Conservation (phyloP, 1,140 invertebrate species). For the Phymorhynchus buccinoides region DNA sequence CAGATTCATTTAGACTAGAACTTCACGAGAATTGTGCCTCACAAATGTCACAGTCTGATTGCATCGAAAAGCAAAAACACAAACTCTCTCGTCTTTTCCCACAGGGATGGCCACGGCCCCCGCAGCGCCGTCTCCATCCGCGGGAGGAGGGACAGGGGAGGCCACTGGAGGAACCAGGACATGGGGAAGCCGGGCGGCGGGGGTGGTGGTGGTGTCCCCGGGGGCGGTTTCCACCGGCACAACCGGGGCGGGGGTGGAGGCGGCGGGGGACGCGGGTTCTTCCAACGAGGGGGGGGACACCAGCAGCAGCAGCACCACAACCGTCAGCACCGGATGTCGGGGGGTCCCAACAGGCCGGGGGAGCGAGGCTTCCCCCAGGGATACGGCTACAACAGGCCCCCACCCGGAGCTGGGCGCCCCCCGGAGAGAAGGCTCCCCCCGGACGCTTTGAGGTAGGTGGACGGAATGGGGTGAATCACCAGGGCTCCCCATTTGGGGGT, state of each 20-base stretch:
- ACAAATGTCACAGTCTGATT: too few relatives aligned
- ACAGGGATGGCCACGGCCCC: conserved; percentile 47
- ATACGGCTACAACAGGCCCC: conserved; percentile 37
- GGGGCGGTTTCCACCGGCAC: conserved; percentile 30
- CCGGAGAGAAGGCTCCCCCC: conserved; percentile 15
- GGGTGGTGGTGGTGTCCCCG: too few relatives aligned
- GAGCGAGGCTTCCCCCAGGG: conserved; percentile 32
- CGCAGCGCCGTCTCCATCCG: conserved; percentile 47
- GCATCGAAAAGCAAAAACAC: neutral
- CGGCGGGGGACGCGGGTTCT: too few relatives aligned
- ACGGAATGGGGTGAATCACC: too few relatives aligned
- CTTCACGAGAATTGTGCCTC: too few relatives aligned
- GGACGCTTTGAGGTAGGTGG: conserved; percentile 5
- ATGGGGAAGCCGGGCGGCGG: conserved; percentile 3
- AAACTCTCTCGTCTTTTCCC: neutral
- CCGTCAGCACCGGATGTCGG: neutral
- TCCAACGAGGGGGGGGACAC: neutral
- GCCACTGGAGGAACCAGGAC: conserved; percentile 9
- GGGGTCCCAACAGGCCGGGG: neutral
- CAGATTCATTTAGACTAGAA: too few relatives aligned
- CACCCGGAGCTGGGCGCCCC: conserved; percentile 20
- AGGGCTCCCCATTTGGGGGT: neutral
- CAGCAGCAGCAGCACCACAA: conserved; percentile 18
- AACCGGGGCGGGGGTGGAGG: too few relatives aligned
- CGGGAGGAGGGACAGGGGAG: conserved; percentile 8